Base-by-base conservation (phyloP, 2,113 vertebrate genomes). In the Corythaixoides concolor region DNA sequence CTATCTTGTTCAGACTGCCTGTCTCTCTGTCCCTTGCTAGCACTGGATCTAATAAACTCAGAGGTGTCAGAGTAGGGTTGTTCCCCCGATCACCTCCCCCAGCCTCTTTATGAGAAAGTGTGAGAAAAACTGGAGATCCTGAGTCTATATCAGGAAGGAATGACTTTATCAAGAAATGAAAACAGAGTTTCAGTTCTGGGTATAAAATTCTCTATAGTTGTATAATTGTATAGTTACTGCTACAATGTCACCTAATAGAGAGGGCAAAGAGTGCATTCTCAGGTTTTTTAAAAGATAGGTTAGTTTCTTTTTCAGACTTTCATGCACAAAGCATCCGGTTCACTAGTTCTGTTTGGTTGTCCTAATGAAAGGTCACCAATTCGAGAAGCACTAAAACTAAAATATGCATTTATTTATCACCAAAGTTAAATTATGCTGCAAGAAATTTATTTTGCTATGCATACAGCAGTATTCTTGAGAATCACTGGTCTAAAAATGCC, bases 221-320 rank as follows among this genome's bases (percentile, higher is more conserved):
- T 19, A 77, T 86, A 63, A 6, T 26, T 53, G 8, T 5, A 7
- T 55, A 64, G 53, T 70, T 82, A 11, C 17, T 50, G 6, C 5
- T 68, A 27, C 7, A 8, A 23, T 18, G 2, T 26, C 6, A 55
- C 41, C 22, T 73, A 27, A 12, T 16, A 72, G 27, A 60, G 11
- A 56, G 10, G 18, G 12, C 1, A 43, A 73, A 33, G 35, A 59
- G 2, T 56, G 1, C 3, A 16, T 72, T 67, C 18, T 58, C 5
- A 7, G 0, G 23, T 28, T 50, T 62, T 62, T 68, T 52, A 3
- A 53, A 77, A 74, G 4, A 17, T 8, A 2, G 3, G 1, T 3
- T 52, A 58, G 4, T 3, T 76, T 88, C 35, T 37, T 60, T n/a
- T 13, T 85, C 24, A 70, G 32, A 58, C 11, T 85, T 82, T 43